Conservation (phyloP, 2,888 invertebrate species). For the Dicranocentrus wangi region DNA sequence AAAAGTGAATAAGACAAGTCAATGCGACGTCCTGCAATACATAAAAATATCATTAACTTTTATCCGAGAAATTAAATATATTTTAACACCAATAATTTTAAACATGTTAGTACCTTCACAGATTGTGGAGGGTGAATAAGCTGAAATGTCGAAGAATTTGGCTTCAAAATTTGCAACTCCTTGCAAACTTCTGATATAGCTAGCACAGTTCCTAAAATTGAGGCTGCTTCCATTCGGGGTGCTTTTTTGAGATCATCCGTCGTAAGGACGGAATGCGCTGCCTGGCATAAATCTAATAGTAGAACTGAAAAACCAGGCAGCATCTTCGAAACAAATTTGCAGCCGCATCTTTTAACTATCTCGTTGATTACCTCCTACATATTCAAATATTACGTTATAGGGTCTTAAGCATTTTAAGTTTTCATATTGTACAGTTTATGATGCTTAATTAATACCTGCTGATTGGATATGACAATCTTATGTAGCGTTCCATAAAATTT, state of each 20-base stretch:
- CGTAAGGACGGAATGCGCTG: conserved; percentile 89
- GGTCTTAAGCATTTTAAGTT: conserved; percentile 39
- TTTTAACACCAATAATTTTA: too few relatives aligned
- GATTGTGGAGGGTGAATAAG: conserved; percentile 72
- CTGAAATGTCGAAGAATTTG: conserved; percentile 79
- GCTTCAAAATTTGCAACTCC: conserved; percentile 82
- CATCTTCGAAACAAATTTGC: conserved; percentile 88
- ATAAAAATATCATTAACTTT: too few relatives aligned
- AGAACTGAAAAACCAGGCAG: conserved; percentile 91
- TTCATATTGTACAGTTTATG: too few relatives aligned
- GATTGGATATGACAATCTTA: conserved; percentile 78
- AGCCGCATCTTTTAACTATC: conserved; percentile 86
- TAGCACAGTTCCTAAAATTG: conserved; percentile 89
- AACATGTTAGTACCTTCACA: conserved; percentile 51
- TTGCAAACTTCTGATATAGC: conserved; percentile 84
- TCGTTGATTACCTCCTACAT: conserved; percentile 84
- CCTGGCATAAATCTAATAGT: conserved; percentile 90
- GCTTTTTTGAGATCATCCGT: conserved; percentile 82
- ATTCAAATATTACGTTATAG: conserved; percentile 20
- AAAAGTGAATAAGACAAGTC: conserved; percentile 88
- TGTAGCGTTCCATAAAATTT: conserved; percentile 92
- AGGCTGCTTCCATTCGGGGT: conserved; percentile 92
- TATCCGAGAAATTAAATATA: too few relatives aligned
- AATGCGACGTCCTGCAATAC: conserved; percentile 85
- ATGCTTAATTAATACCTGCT: too few relatives aligned